A percentile compares a stretch with the other conserved stretches of the same genome.
Conservation (phyloP, 2,797 vertebrate genomes). For the Halcyon chelicuti region DNA sequence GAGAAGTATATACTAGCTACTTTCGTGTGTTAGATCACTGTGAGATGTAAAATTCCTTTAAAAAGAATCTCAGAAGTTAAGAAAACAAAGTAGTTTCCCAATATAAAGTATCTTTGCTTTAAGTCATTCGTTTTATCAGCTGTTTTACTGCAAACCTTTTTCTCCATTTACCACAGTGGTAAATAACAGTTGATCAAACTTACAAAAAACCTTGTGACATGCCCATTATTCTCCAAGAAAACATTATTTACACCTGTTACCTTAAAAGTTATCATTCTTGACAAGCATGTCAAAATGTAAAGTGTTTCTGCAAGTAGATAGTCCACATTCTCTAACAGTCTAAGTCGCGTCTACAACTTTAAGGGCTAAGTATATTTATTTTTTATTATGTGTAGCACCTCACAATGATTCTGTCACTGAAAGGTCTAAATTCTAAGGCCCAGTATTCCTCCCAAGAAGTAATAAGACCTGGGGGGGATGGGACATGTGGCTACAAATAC, state of each 20-base stretch:
- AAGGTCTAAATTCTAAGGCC: not conserved
- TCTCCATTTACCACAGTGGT: not conserved
- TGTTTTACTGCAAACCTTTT: not conserved
- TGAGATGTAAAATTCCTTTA: not conserved
- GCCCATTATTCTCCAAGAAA: not conserved
- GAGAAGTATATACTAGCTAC: not conserved
- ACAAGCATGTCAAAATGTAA: not conserved
- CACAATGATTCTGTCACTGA: not conserved
- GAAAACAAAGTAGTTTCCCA: not conserved
- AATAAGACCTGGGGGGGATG: not conserved
- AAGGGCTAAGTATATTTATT: not conserved
- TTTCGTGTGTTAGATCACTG: not conserved
- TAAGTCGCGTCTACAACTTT: not conserved
- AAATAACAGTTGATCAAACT: not conserved
- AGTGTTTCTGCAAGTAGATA: not conserved
- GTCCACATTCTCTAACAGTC: not conserved
- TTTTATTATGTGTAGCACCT: not conserved
- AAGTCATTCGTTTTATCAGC: not conserved
- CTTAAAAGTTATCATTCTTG: not conserved
- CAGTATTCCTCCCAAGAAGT: not conserved
- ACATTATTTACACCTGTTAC: not conserved
- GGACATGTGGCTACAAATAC: not conserved
- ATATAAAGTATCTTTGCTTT: not conserved
- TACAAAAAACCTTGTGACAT: not conserved
- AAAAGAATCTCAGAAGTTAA: not conserved